Evolutionary conservation across 2,113 vertebrate genomes (phyloP), one percentile per base, ranked within the genome.

Genomic region (Neotoma lepida): DNA sequence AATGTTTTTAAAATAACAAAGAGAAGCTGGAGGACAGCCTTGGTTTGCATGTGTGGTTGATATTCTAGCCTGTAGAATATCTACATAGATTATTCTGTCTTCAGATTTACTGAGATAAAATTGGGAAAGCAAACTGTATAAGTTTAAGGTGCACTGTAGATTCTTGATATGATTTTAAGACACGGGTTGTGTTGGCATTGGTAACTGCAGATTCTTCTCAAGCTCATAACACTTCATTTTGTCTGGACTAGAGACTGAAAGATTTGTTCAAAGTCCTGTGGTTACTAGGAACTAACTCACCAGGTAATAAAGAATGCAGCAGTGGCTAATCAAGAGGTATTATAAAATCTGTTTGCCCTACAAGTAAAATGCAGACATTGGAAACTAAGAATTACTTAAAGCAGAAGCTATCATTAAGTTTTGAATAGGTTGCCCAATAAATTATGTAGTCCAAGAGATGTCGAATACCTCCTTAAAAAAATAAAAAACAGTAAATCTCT

Each of bases 351-450:
- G 15, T n/a, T 89, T 89, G 41, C 41, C 66, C 15, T n/a, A 88
- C 71, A 94, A 63, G 92, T 74, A 88, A 95, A 91, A 89, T 28
- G 39, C 1, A 87, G 44, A 26, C 24, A 66, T 61, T 10, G 49
- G 9, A 91, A 94, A 90, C 17, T 3, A 77, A 89, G 76, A 88
- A 58, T 74, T 93, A 88, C 54, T 90, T 82, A 61, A 94, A 92
- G 51, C 85, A 91, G 39, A 96, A 95, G 46, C 26, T 92, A 2
- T 77, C 44, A 92, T 88, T 88, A 82, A 95, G 89, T 85, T 46
- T 63, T 95, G 56, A 6, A 73, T 24, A 6, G 15, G 82, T 35
- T 68, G 30, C 30, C 35, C 6, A 84, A 84, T 86, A 90, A 92
- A 95, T 74, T 93, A 73, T 46, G 8, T 54, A 76, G 10, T 90